Evolutionary conservation across 92 coral and sea anemone species (phyloP).

Genomic region (Porites divaricata): DNA sequence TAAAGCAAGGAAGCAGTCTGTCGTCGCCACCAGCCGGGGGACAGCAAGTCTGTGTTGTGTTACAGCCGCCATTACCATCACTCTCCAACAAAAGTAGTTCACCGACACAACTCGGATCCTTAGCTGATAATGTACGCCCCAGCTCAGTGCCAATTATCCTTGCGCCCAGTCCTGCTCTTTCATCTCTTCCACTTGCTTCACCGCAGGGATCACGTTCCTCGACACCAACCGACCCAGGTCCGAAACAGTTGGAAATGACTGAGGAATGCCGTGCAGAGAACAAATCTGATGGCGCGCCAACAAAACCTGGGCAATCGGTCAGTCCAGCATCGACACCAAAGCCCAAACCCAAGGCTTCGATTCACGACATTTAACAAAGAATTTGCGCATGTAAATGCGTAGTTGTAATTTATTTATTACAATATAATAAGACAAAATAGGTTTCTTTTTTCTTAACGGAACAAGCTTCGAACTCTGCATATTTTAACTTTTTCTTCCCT

Average conservation of each 20-base stretch:
- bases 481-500: not conserved
- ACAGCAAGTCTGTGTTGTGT: constrained; percentile 93
- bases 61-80: constrained; percentile 98
- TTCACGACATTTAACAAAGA: constrained; percentile 62
- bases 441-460: not conserved
- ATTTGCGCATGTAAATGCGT: not conserved
- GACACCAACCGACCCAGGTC: constrained; percentile 42
- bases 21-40: constrained; percentile 71
- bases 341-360: constrained; percentile 71
- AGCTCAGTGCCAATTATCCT: constrained; percentile 97
- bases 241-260: constrained; percentile 32
- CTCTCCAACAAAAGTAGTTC: constrained; percentile 92
- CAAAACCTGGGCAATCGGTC: constrained; percentile 30
- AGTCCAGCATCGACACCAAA: constrained; percentile 39
- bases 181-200: constrained; percentile 24
- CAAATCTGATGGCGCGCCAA: constrained; percentile 13
- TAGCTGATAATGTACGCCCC: constrained; percentile 95
- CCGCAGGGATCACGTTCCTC: constrained; percentile 50
- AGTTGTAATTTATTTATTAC: not conserved
- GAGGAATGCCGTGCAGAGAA: constrained; percentile 53
- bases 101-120: constrained; percentile 94
- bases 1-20: constrained; percentile 45
- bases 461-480: not conserved
- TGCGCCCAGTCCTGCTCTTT: constrained; percentile 95
- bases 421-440: not conserved